These are phyloP conservation scores for Nothocercus julius DNA, from an alignment of 2,113 vertebrate genomes.

Conservation along the genomic window DNA sequence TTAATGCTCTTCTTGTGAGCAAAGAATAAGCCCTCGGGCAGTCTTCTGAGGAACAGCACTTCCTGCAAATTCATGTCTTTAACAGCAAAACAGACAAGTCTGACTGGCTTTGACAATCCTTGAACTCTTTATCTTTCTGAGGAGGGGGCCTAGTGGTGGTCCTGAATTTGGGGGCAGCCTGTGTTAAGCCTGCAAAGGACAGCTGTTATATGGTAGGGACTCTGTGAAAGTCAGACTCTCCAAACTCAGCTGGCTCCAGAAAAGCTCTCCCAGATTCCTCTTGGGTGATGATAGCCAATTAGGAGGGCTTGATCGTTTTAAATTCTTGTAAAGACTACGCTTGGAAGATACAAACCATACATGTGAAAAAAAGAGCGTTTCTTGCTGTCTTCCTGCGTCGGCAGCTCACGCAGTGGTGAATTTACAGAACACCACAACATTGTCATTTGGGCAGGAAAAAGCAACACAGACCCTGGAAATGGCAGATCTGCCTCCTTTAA, in stretches of 20 bases:
- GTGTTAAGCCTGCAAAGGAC: background rate
- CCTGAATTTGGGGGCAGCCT: background rate
- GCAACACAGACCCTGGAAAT: background rate
- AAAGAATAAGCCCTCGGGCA: background rate
- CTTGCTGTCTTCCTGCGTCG: background rate
- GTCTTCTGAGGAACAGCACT: background rate
- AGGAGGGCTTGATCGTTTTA: background rate
- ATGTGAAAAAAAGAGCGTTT: background rate
- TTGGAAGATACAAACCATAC: background rate
- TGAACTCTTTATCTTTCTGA: background rate
- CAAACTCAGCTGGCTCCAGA: background rate
- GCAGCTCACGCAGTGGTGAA: background rate
- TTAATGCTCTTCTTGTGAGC: background rate
- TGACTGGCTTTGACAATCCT: background rate
- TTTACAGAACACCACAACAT: background rate
- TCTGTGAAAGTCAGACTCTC: background rate
- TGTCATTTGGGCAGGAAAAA: background rate
- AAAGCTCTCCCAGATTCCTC: background rate
- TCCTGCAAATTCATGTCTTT: background rate
- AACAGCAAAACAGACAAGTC: background rate
- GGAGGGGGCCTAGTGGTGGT: background rate
- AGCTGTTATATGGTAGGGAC: background rate
- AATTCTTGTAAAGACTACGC: background rate
- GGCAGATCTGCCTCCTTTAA: background rate
- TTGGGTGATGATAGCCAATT: background rate